phyloP scores from a whole-genome alignment of 2,888 invertebrate genomes.

The Elgonia sp. region DNA sequence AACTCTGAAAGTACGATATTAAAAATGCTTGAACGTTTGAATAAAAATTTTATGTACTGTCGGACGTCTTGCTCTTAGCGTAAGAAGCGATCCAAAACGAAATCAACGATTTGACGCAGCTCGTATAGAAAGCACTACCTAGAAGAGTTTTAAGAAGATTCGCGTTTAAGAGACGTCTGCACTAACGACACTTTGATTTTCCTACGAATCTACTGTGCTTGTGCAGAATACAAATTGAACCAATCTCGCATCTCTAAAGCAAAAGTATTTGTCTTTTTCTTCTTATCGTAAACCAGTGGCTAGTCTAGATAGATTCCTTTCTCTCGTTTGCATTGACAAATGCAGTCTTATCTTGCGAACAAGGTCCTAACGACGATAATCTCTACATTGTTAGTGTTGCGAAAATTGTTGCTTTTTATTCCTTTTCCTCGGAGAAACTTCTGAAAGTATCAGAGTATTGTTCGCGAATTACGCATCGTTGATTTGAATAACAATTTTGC shows the following conservation, averaged over 20 bases:
- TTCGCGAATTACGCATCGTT: constrained; percentile 1
- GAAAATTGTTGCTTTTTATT: neutral
- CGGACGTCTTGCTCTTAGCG: neutral
- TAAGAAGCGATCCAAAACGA: constrained; percentile 42
- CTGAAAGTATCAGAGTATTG: neutral
- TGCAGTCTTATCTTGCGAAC: constrained; percentile 28
- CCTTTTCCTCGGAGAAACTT: neutral
- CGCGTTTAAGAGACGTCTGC: constrained; percentile 55
- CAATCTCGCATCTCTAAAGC: constrained; percentile 60
- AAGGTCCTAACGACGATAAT: constrained; percentile 33
- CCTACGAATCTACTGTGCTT: constrained; percentile 66
- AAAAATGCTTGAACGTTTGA: neutral
- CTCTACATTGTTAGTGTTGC: constrained; percentile 36
- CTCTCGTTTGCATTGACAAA: constrained; percentile 45
- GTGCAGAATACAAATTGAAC: constrained; percentile 75
- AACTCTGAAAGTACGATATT: neutral
- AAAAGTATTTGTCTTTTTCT: constrained; percentile 59
- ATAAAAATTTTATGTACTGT: neutral
- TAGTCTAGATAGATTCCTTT: constrained; percentile 55
- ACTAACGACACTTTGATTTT: constrained; percentile 73
- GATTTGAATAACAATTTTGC: constrained; percentile 28
- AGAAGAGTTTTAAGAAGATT: constrained; percentile 52
- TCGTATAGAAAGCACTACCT: constrained; percentile 30
- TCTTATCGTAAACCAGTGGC: constrained; percentile 61
- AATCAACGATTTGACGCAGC: constrained; percentile 49